A percentile compares a stretch with the other conserved stretches of the same genome.
Conservation (phyloP, 2,113 vertebrate species). For the Carollia perspicillata region DNA sequence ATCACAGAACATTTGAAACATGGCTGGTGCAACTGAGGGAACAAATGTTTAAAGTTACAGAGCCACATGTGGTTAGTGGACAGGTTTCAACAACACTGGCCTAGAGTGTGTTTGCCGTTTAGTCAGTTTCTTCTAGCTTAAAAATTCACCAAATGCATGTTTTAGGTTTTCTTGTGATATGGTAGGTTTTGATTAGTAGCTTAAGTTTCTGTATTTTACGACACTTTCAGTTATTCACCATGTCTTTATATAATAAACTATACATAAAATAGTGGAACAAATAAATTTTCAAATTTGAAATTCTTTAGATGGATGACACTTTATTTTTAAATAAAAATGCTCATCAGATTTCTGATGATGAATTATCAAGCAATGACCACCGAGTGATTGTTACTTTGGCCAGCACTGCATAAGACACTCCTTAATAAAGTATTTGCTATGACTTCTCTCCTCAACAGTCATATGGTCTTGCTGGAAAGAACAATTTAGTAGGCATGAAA, state of each 20-base stretch:
- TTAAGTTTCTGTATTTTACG: background rate
- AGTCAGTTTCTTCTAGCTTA: background rate
- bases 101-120: background rate
- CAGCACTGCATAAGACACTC: slow-evolving; percentile 5
- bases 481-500: background rate
- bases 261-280: background rate
- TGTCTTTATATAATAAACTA: background rate
- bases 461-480: background rate
- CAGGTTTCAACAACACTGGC: background rate
- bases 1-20: background rate
- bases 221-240: background rate
- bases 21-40: background rate
- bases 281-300: background rate
- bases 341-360: background rate
- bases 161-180: background rate
- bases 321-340: slow-evolving; percentile 2
- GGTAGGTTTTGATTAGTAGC: background rate
- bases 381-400: background rate
- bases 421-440: background rate
- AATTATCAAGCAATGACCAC: background rate
- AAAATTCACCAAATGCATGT: background rate
- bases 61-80: background rate
- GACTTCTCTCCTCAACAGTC: background rate
- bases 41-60: background rate
- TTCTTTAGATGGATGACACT: background rate